Conservation (phyloP, 2,113 vertebrate species). For the Etheostoma spectabile region DNA sequence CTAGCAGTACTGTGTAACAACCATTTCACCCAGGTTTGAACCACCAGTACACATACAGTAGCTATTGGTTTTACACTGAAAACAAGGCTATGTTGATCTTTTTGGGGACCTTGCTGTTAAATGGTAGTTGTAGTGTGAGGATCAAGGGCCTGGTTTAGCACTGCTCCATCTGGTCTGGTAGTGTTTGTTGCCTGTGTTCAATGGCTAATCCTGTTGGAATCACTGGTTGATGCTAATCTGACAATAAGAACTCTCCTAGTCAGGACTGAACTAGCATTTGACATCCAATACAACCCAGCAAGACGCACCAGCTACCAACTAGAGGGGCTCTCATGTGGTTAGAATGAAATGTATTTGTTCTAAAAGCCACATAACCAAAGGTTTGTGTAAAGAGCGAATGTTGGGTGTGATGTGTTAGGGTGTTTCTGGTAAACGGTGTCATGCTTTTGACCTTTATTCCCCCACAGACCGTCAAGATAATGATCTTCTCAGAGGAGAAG, state of each 20-base stretch:
- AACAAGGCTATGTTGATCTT: slow-evolving; percentile 10
- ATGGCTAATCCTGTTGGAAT: slow-evolving; percentile 56
- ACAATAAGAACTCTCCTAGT: slow-evolving; percentile 9
- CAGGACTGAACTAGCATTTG: not conserved
- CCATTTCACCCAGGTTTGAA: not conserved
- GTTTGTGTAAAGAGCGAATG: not conserved
- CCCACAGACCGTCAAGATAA: not conserved
- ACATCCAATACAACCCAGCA: not conserved
- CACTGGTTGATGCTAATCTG: slow-evolving; percentile 54
- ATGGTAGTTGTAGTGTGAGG: slow-evolving; percentile 8
- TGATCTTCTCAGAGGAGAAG: not conserved
- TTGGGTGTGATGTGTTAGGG: too few species aligned
- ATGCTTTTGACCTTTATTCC: not conserved
- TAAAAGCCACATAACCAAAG: not conserved
- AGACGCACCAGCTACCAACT: not conserved
- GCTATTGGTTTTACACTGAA: not conserved
- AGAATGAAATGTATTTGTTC: not conserved
- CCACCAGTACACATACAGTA: not conserved
- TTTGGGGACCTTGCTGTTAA: not conserved
- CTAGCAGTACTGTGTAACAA: not conserved
- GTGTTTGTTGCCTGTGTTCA: slow-evolving; percentile 14
- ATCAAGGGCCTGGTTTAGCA: slow-evolving; percentile 2
- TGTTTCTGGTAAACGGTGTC: not conserved
- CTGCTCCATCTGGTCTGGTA: slow-evolving; percentile 60
- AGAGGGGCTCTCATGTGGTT: not conserved